Evolutionary conservation across 2,113 vertebrate genomes (phyloP).

Genomic region (Apeltes quadracus): DNA sequence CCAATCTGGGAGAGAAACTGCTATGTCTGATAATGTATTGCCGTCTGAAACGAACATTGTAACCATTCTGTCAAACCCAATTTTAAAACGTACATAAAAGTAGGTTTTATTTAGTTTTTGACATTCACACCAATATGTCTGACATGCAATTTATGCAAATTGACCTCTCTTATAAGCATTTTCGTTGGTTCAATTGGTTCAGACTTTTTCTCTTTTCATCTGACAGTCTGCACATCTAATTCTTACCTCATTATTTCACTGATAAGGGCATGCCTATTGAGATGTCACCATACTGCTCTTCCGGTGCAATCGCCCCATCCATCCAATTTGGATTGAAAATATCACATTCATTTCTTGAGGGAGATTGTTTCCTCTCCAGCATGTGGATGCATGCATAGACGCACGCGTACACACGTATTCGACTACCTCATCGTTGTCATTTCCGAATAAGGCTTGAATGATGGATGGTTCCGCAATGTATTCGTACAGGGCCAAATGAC

Average conservation of each 20-base stretch:
- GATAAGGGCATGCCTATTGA: constrained; percentile 75
- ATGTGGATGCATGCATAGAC: constrained; percentile 33
- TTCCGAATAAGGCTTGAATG: constrained; percentile 56
- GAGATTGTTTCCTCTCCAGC: constrained; percentile 53
- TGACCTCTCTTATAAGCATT: constrained; percentile 70
- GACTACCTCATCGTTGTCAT: constrained; percentile 56
- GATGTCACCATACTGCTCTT: constrained; percentile 67
- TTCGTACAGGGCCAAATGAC: constrained; percentile 57
- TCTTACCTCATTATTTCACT: constrained; percentile 69
- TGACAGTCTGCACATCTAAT: constrained; percentile 61
- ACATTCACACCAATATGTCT: constrained; percentile 70
- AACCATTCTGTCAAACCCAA: constrained; percentile 68
- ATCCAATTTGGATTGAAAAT: constrained; percentile 71
- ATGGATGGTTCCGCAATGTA: constrained; percentile 60
- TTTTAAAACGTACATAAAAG: constrained; percentile 62
- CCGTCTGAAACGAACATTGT: constrained; percentile 43
- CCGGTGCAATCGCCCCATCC: constrained; percentile 59
- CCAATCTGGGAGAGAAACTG: constrained; percentile 10
- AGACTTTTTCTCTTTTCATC: constrained; percentile 31
- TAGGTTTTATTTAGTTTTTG: constrained; percentile 65
- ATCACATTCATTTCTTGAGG: constrained; percentile 59
- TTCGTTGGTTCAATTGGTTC: constrained; percentile 64
- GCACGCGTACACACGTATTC: constrained; percentile 5
- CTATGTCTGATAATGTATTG: constrained; percentile 66
- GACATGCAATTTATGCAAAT: constrained; percentile 73